Base-by-base conservation (phyloP, 2,888 invertebrate genomes). In the Lycophotia porphyrea region DNA sequence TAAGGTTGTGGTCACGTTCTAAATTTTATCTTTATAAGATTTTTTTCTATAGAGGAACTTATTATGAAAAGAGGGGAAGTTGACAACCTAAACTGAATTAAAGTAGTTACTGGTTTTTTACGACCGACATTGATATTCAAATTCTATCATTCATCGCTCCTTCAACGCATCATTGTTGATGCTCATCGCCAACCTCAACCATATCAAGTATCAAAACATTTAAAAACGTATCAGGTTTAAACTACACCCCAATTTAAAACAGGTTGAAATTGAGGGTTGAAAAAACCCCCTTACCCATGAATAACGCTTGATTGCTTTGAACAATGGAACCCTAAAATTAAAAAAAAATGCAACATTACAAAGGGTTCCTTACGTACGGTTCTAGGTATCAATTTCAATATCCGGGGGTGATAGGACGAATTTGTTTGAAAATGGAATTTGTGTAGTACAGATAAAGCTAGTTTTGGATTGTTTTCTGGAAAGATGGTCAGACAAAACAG, bases 301-400 rank as follows among this genome's bases (percentile, higher is more conserved):
- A 87, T 86, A 81, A 81, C 74, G 71, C 73, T 81, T 61, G 68
- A 80, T 77, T 64, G 67, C 52, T 27, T 66, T 73, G 70, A 73
- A 86, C 79, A 82, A 80, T 47, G 49, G 74, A 70, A 61, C 74
- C 70, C 74, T 78, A 72, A 78, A 73, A 74, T 76, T 42, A 77
- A 79, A 81, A 79, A 78, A 74, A 74, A 39, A 11, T 39, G 79
- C 75, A 72, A 80, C 78, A 66, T 69, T 74, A 78, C 78, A 85
- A 85, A 87, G 77, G 85, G 76, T 80, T 84, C 71, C 68, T 69
- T 71, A 64, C 71, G 70, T 52, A 36, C 34, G 47, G 44, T 71
- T 84, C 24, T 80, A 69, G 71, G 82, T 82, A 82, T 86, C 88
- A 85, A 77, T 85, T 86, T 83, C 78, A 80, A 87, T 81, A 84